A percentile compares a stretch with the other conserved stretches of the same genome.
Conservation (phyloP, 2,888 invertebrate genomes). For the Pyrocoelia pectoralis region DNA sequence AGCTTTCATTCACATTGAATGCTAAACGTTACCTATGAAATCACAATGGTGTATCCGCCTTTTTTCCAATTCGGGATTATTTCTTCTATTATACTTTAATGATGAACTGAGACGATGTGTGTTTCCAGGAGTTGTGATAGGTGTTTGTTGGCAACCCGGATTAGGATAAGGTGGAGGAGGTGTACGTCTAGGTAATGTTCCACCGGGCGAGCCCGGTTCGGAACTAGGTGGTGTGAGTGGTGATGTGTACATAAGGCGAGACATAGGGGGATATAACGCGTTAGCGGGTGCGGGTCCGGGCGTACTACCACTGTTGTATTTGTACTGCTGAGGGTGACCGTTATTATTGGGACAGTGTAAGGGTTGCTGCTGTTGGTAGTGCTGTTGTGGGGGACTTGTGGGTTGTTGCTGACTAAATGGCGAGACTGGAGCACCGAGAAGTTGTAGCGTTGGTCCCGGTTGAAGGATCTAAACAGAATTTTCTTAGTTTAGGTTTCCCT, state of each 20-base stretch:
- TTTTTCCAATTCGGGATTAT: slow-evolving; percentile 97
- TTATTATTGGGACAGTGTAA: slow-evolving; percentile 47
- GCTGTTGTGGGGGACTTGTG: slow-evolving; percentile 54
- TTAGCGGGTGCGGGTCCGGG: slow-evolving; percentile 58
- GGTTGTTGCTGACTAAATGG: slow-evolving; percentile 58
- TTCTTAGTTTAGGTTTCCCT: too few relatives aligned
- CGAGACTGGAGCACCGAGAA: slow-evolving; percentile 64
- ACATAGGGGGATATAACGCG: slow-evolving; percentile 64
- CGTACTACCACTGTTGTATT: slow-evolving; percentile 50
- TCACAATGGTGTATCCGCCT: slow-evolving; percentile 96
- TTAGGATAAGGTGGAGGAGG: slow-evolving; percentile 82
- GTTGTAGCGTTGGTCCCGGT: slow-evolving; percentile 63
- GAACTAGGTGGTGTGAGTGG: slow-evolving; percentile 89
- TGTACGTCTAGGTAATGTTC: slow-evolving; percentile 73
- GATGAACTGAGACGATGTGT: slow-evolving; percentile 52
- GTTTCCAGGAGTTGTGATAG: slow-evolving; percentile 43
- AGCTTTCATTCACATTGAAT: background rate
- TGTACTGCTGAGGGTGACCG: slow-evolving; percentile 45
- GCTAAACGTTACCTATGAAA: slow-evolving; percentile 76
- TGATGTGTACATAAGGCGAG: slow-evolving; percentile 79
- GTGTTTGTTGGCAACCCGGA: slow-evolving; percentile 58
- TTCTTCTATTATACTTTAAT: slow-evolving; percentile 87
- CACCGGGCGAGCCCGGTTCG: slow-evolving; percentile 85
- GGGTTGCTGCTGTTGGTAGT: slow-evolving; percentile 50
- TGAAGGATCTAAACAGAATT: slow-evolving; percentile 50